These are phyloP conservation scores for Hylomyscus alleni DNA, from an alignment of 2,797 vertebrate genomes.

Conservation along the genomic window DNA sequence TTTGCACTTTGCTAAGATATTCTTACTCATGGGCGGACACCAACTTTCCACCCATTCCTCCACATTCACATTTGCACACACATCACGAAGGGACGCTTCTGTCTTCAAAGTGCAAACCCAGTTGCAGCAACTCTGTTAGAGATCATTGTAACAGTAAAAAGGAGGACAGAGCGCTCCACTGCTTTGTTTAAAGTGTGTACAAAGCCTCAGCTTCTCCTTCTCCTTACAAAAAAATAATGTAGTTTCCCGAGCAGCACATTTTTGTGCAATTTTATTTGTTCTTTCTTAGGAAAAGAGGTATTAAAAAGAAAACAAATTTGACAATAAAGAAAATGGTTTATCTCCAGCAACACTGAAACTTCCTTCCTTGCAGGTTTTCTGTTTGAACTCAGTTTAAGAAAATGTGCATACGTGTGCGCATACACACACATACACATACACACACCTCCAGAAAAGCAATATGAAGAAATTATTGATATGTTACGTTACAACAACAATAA, in stretches of 20 bases:
- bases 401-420: background rate
- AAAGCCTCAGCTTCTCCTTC: constrained; percentile 64
- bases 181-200: constrained; percentile 61
- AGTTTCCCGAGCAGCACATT: constrained; percentile 71
- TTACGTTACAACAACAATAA: background rate
- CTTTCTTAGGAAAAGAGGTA: constrained; percentile 61
- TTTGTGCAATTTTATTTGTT: constrained; percentile 42
- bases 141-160: constrained; percentile 51
- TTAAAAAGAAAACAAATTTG: constrained; percentile 57
- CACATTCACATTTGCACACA: background rate
- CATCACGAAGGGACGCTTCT: background rate
- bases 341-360: constrained; percentile 7
- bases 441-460: background rate
- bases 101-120: constrained; percentile 21
- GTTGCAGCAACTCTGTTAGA: constrained; percentile 39
- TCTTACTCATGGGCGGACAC: constrained; percentile 29
- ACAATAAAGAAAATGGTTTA: constrained; percentile 44
- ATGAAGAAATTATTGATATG: background rate
- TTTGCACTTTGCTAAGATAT: constrained; percentile 44
- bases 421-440: background rate
- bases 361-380: background rate
- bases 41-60: constrained; percentile 21
- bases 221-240: constrained; percentile 67
- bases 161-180: background rate
- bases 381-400: constrained; percentile 8